Evolutionary conservation across 2,113 vertebrate species (phyloP).

Genomic region (Vulpes vulpes): DNA sequence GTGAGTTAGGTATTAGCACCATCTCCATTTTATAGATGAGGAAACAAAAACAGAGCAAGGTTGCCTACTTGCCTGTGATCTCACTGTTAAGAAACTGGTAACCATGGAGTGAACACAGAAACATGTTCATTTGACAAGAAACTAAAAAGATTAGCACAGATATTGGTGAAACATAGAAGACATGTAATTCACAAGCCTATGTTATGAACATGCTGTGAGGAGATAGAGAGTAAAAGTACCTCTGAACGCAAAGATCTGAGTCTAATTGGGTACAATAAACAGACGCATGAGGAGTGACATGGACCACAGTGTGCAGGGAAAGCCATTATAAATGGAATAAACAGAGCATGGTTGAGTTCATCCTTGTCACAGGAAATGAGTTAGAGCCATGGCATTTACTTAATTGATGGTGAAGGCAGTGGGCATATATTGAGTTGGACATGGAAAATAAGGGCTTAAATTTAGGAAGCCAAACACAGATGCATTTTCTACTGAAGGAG

Average conservation of each 20-base stretch:
- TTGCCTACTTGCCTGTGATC: not conserved
- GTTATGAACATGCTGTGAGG: constrained; percentile 18
- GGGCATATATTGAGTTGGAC: constrained; percentile 17
- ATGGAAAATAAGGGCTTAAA: constrained; percentile 24
- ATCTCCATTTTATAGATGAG: not conserved
- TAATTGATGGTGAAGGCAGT: constrained; percentile 60
- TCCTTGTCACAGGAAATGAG: constrained; percentile 60
- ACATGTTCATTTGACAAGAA: not conserved
- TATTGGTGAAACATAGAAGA: not conserved
- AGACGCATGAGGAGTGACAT: constrained; percentile 64
- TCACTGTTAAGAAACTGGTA: not conserved
- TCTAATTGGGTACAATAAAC: constrained; percentile 72
- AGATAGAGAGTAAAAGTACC: constrained; percentile 33
- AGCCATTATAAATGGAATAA: not conserved
- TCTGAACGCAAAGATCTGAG: not conserved
- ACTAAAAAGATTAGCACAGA: not conserved
- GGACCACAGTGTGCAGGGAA: constrained; percentile 32
- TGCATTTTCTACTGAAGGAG: not conserved
- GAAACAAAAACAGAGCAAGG: not conserved
- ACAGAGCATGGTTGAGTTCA: not conserved
- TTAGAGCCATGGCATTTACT: constrained; percentile 59
- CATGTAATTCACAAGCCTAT: not conserved
- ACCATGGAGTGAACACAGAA: not conserved
- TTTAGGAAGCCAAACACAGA: constrained; percentile 33
- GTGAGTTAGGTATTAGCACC: not conserved